Evolutionary conservation across 2,113 vertebrate species (phyloP).

Genomic region (Scalopus aquaticus): DNA sequence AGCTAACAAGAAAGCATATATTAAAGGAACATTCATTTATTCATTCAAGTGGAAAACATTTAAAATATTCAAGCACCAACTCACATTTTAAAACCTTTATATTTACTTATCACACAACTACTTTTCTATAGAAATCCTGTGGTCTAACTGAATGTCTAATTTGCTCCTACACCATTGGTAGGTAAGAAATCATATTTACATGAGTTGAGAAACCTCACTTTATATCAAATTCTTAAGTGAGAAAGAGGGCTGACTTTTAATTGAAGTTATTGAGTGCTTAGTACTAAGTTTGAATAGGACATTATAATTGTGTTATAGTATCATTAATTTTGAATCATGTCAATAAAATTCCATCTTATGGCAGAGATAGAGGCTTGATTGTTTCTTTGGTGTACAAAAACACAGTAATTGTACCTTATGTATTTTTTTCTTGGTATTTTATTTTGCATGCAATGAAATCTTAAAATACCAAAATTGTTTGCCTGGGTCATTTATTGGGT

Average conservation of each 20-base stretch:
- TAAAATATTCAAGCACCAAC: not conserved
- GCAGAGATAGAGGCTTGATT: not conserved
- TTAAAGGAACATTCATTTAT: not conserved
- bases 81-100: not conserved
- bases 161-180: not conserved
- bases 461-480: not conserved
- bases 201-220: not conserved
- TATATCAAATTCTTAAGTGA: not conserved
- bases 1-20: not conserved
- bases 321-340: not conserved
- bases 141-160: not conserved
- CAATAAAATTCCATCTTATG: not conserved
- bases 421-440: not conserved
- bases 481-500: not conserved
- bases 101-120: not conserved
- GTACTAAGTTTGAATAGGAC: not conserved
- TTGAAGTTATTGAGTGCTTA: conserved; percentile 21
- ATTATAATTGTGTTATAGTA: not conserved
- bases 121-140: not conserved
- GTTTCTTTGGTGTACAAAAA: not conserved
- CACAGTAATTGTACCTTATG: not conserved
- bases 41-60: not conserved
- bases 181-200: not conserved
- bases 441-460: not conserved
- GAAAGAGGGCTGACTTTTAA: not conserved